Conservation (phyloP, 2,797 vertebrate species). For the Tarsius wallacei region DNA sequence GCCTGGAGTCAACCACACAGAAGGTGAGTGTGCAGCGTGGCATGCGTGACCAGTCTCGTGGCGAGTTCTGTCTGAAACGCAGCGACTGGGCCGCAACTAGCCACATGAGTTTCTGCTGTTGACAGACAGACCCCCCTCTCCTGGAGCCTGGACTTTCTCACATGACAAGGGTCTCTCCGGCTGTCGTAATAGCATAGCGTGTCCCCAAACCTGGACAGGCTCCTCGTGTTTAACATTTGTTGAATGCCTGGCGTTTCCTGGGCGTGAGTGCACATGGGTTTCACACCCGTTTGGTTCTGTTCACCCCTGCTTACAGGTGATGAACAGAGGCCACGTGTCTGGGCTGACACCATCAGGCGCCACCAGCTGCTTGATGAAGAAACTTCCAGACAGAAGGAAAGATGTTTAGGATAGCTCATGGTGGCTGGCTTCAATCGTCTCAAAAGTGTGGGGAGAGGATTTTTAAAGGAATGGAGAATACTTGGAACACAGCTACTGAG, state of each 20-base stretch:
- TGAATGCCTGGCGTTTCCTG: background rate
- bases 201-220: constrained; percentile 16
- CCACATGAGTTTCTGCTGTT: background rate
- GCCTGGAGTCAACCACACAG: constrained; percentile 52
- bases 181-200: background rate
- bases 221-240: constrained; percentile 31
- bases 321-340: constrained; percentile 13
- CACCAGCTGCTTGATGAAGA: constrained; percentile 15
- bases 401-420: background rate
- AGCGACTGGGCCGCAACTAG: constrained; percentile 46
- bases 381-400: constrained; percentile 30
- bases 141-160: constrained; percentile 33
- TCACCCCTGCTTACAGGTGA: constrained; percentile 12
- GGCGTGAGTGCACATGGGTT: constrained; percentile 32
- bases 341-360: background rate
- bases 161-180: background rate
- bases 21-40: constrained; percentile 53
- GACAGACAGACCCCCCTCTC: constrained; percentile 46
- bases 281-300: constrained; percentile 53
- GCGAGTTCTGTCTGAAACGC: background rate
- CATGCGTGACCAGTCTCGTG: constrained; percentile 43
- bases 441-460: background rate
- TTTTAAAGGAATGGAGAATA: background rate
- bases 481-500: background rate
- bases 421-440: background rate